phyloP scores from a whole-genome alignment of 1,140 invertebrate genomes.

The Caenorhabditis briggsae region DNA sequence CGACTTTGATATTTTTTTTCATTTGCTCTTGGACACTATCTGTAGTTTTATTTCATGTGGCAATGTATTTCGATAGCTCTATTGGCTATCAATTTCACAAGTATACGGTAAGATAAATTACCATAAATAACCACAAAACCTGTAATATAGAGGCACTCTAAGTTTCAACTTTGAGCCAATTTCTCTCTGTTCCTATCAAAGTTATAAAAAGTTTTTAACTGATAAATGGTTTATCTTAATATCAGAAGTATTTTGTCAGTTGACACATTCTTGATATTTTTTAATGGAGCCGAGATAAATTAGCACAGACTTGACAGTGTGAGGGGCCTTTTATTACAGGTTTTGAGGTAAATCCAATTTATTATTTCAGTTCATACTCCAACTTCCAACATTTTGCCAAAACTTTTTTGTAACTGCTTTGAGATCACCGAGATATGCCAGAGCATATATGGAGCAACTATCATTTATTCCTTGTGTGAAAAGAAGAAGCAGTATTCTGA shows the following conservation, averaged over 20 bases:
- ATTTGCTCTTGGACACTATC: slow-evolving; percentile 25
- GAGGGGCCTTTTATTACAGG: too few species aligned
- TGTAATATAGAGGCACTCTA: too few species aligned
- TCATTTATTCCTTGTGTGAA: not conserved
- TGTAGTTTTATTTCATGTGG: slow-evolving; percentile 31
- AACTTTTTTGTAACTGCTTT: slow-evolving; percentile 31
- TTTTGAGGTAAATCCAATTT: not conserved
- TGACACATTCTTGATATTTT: too few species aligned
- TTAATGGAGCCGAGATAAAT: too few species aligned
- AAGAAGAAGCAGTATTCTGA: not conserved
- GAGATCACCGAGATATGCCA: slow-evolving; percentile 11
- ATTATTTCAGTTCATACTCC: slow-evolving; percentile 31
- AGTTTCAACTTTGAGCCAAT: too few species aligned
- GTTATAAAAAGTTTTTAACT: too few species aligned
- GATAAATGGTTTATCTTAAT: too few species aligned
- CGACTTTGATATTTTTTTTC: slow-evolving; percentile 36
- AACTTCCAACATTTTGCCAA: slow-evolving; percentile 39
- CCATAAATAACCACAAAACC: too few species aligned
- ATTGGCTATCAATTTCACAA: slow-evolving; percentile 45
- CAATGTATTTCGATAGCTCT: slow-evolving; percentile 43
- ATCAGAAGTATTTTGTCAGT: too few species aligned
- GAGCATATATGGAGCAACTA: not conserved
- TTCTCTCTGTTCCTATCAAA: too few species aligned
- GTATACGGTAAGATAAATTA: not conserved
- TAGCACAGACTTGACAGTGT: too few species aligned